phyloP scores from a whole-genome alignment of 2,888 invertebrate genomes.

The Hypolimnas misippus region DNA sequence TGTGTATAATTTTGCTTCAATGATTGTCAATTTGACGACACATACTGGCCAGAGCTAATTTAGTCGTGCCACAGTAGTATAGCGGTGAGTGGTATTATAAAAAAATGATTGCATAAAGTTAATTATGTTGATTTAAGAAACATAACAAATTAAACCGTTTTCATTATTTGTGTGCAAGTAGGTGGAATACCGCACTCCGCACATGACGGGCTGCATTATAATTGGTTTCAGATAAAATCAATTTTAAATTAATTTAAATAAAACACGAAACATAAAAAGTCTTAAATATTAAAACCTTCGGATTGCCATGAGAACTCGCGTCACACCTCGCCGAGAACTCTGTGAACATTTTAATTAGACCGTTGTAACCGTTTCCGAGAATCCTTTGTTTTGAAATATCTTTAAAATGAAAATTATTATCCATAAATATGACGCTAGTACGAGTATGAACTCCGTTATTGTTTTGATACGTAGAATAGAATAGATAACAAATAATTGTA shows the following conservation, averaged over 20 bases:
- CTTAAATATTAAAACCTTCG: not conserved
- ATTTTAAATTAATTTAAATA: not conserved
- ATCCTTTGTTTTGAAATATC: not conserved
- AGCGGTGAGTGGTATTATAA: too few species aligned
- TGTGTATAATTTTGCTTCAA: too few species aligned
- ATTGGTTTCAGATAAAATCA: not conserved
- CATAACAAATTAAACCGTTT: not conserved
- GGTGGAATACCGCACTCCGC: not conserved
- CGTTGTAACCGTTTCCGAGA: not conserved
- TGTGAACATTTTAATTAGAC: not conserved
- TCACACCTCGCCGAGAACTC: not conserved
- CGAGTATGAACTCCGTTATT: not conserved
- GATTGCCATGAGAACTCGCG: not conserved
- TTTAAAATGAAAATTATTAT: not conserved
- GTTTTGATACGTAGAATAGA: constrained; percentile 17
- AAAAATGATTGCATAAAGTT: not conserved
- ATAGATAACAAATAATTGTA: constrained; percentile 17
- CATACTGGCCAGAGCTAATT: too few species aligned
- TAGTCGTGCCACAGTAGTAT: too few species aligned
- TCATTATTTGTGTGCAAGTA: not conserved
- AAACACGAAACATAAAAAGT: not conserved
- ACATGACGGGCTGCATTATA: not conserved
- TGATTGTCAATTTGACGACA: too few species aligned
- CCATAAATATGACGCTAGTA: too few species aligned
- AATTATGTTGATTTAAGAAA: not conserved